Evolutionary conservation across 1,140 invertebrate genomes (phyloP).

Genomic region (Aethina tumida): DNA sequence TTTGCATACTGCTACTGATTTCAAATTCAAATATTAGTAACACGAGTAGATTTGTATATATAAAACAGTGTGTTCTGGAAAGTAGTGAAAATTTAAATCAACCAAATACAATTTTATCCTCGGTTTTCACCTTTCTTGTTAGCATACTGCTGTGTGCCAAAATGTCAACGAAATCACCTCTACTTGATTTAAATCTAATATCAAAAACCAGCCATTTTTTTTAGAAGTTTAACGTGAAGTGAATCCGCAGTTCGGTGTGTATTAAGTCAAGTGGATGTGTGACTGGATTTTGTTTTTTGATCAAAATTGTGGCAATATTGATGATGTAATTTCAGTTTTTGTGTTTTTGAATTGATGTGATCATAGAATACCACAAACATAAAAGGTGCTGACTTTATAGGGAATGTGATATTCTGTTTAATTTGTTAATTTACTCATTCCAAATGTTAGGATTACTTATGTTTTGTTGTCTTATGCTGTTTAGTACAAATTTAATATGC

Average conservation of each 20-base stretch:
- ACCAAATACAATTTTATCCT: no score
- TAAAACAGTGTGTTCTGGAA: no score
- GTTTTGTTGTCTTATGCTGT: conserved; percentile 28
- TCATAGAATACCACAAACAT: conserved; percentile 20
- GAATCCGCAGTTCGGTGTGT: background rate
- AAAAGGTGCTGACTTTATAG: conserved; percentile 31
- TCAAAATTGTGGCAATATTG: conserved; percentile 4
- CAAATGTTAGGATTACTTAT: conserved; percentile 26
- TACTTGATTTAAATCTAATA: no score
- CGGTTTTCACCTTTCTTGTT: no score
- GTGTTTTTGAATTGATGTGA: background rate
- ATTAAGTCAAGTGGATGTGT: conserved; percentile 3
- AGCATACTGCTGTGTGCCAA: no score
- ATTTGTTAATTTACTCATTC: conserved; percentile 33
- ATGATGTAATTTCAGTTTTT: no score
- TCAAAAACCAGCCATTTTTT: conserved; percentile 8
- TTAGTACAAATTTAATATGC: conserved; percentile 31
- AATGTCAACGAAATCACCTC: no score
- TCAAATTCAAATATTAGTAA: no score
- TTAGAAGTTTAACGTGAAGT: conserved; percentile 5
- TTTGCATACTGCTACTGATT: no score
- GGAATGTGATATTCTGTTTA: conserved; percentile 32
- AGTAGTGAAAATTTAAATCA: no score
- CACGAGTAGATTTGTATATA: no score
- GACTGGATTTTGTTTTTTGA: conserved; percentile 2